Conservation (phyloP, 1,140 invertebrate genomes). For the Aphaenogaster floridana region DNA sequence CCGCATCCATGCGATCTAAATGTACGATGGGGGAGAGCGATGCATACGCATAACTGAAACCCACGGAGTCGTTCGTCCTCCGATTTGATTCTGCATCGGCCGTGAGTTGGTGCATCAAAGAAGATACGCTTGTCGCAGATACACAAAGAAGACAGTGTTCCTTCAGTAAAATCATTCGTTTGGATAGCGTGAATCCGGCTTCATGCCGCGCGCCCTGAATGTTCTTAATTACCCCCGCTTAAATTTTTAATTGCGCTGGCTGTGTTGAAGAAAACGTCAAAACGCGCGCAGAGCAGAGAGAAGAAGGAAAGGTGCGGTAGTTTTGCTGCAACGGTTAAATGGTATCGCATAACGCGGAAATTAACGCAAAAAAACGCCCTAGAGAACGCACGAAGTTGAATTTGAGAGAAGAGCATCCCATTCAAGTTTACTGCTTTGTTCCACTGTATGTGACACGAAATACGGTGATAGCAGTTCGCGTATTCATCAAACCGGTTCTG, state of each 20-base stretch:
- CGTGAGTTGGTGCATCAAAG: background rate
- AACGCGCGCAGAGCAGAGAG: background rate
- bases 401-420: conserved; percentile 10
- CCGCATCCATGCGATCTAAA: background rate
- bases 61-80: background rate
- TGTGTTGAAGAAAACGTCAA: background rate
- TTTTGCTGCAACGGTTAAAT: background rate
- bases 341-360: conserved; percentile 27
- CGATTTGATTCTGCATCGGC: background rate
- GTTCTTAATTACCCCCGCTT: conserved; percentile 46
- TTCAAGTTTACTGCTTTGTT: conserved; percentile 30
- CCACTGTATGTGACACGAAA: background rate
- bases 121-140: background rate
- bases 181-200: background rate
- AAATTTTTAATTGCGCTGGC: conserved; percentile 14
- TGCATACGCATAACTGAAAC: background rate
- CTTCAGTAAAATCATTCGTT: background rate
- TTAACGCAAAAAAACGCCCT: conserved; percentile 13
- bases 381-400: background rate
- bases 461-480: background rate
- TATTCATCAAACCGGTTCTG: conserved; percentile 38
- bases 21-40: no score
- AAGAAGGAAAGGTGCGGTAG: background rate
- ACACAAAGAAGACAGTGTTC: background rate
- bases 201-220: background rate